Conservation (phyloP, 2,113 vertebrate species). For the Eupsittula cactorum region DNA sequence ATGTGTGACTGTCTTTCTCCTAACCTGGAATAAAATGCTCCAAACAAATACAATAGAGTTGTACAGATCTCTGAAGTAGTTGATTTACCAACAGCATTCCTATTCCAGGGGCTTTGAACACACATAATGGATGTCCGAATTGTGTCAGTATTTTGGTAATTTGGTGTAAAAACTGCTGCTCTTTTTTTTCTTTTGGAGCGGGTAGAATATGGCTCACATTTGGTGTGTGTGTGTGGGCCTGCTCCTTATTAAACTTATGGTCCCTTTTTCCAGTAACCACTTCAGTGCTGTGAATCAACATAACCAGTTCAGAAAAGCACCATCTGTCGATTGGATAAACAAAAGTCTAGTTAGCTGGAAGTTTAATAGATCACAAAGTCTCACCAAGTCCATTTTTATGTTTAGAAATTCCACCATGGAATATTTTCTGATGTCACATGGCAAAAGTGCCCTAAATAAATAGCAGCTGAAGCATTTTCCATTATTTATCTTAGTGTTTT, state of each 20-base stretch:
- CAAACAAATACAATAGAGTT: background rate
- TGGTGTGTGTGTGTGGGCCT: background rate
- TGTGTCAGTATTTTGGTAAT: background rate
- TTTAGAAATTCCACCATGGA: constrained; percentile 58
- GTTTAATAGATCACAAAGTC: constrained; percentile 65
- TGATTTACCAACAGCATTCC: background rate
- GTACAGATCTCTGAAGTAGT: background rate
- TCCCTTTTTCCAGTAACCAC: constrained; percentile 52
- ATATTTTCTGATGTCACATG: constrained; percentile 60
- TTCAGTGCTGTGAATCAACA: constrained; percentile 48
- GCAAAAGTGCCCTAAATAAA: constrained; percentile 45
- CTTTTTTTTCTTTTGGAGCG: background rate
- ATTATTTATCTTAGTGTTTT: constrained; percentile 22
- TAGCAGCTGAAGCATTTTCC: constrained; percentile 43
- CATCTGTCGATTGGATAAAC: constrained; percentile 75
- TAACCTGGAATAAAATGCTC: background rate
- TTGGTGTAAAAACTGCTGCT: background rate
- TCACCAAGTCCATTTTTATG: constrained; percentile 53
- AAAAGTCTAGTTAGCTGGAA: constrained; percentile 62
- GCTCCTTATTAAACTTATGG: constrained; percentile 3
- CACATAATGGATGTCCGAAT: background rate
- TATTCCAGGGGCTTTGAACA: background rate
- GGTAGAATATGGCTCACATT: constrained; percentile 2
- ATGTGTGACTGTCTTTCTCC: background rate
- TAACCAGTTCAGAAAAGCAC: constrained; percentile 68